Conservation (phyloP, 2,888 invertebrate species). For the Clostera curtula region DNA sequence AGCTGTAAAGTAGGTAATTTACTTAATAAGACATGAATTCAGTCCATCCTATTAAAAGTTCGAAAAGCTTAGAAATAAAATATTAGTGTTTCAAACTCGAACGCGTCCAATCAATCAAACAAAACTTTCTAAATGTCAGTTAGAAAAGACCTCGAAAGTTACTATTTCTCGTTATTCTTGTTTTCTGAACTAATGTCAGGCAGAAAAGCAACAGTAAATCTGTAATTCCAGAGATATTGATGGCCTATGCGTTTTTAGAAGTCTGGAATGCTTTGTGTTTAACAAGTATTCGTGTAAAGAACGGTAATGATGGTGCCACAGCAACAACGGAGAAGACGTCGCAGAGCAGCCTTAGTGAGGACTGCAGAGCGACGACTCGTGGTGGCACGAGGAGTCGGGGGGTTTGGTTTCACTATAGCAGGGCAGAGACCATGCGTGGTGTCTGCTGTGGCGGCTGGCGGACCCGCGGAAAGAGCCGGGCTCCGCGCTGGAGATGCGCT, state of each 20-base stretch:
- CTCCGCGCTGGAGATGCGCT: slow-evolving; percentile 94
- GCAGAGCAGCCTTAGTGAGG: slow-evolving; percentile 50
- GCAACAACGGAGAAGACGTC: slow-evolving; percentile 62
- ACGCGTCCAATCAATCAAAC: slow-evolving; percentile 48
- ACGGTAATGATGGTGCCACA: slow-evolving; percentile 62
- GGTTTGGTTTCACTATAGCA: slow-evolving; percentile 98
- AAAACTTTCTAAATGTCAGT: slow-evolving; percentile 66
- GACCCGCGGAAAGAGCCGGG: slow-evolving; percentile 92
- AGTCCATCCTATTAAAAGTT: slow-evolving; percentile 6
- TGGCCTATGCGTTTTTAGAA: too few relatives aligned
- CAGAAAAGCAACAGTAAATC: slow-evolving; percentile 5
- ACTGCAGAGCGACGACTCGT: slow-evolving; percentile 87
- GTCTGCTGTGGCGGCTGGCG: slow-evolving; percentile 90
- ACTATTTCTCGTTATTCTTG: slow-evolving; percentile 61
- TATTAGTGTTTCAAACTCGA: slow-evolving; percentile 18
- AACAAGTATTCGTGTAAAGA: slow-evolving; percentile 24
- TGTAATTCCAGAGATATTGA: too few relatives aligned
- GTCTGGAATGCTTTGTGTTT: too few relatives aligned
- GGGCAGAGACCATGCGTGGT: slow-evolving; percentile 97
- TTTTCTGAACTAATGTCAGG: slow-evolving; percentile 36
- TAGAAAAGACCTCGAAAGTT: slow-evolving; percentile 55
- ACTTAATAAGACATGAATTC: too few relatives aligned
- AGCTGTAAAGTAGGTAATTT: too few relatives aligned
- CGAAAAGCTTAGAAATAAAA: slow-evolving; percentile 9
- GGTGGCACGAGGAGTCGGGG: slow-evolving; percentile 88